Evolutionary conservation across 2,888 invertebrate genomes (phyloP), one percentile per base, ranked within the genome.

Genomic region (Trisateles emortualis): DNA sequence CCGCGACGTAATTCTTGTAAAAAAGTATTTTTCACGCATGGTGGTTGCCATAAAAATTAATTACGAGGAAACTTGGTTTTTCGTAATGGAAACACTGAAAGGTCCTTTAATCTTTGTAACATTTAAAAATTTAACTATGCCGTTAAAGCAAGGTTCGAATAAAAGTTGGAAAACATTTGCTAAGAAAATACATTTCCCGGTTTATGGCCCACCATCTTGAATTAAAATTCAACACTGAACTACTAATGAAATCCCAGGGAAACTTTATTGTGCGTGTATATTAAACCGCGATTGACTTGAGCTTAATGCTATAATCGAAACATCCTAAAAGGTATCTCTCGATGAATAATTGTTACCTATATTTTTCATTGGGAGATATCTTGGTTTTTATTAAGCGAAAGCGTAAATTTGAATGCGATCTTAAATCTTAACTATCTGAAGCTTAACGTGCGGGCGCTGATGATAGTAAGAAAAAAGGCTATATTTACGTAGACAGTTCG

Each of bases 31-130:
- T 67, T 69, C 71, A 68, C 59, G 67, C 60, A 53, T 65, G 51
- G 61, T 52, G 56, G 59, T 59, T 40, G 52, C 63, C 39, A 62
- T 67, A 53, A 67, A 67, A 70, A 70, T 59, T 67, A 70, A 67
- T 67, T 66, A 62, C 52, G 41, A 47, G 52, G 59, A 62, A 68
- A 56, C 63, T 68, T 66, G 49, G 49, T 59, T 65, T 70, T 66
- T 66, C 55, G 52, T 63, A 63, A 70, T 57, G 40, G 49, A 38
- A 30, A 16, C 26, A 30, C 50, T 45, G 70, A 33, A 52, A 57
- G 47, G 47, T 58, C 49, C 43, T 69, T 52, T 66, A 52, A 56
- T 62, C 36, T 56, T 69, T 45, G 19, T 47, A 50, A 44, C 60
- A 52, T 35, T 53, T 47, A 14, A 42, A 55, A 52, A 50, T 33